Conservation (phyloP, 2,888 invertebrate species). For the Elaeidobius kamerunicus region DNA sequence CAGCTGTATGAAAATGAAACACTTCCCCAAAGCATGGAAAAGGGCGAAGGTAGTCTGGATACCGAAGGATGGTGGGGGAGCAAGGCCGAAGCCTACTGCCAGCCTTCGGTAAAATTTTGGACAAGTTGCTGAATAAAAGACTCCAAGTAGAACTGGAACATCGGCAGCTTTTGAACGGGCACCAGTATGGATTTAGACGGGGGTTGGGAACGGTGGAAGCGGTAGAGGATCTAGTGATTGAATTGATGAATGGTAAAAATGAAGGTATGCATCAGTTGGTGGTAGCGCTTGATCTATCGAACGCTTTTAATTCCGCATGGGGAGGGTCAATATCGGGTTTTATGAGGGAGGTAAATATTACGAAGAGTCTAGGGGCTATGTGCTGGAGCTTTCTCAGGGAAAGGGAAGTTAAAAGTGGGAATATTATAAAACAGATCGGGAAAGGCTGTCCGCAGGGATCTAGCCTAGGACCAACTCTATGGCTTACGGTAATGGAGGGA, state of each 20-base stretch:
- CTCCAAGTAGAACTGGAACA: constrained; percentile 31
- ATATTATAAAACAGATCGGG: constrained; percentile 4
- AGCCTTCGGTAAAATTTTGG: constrained; percentile 36
- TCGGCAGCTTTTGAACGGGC: constrained; percentile 25
- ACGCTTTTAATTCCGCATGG: constrained; percentile 19
- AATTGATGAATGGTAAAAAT: constrained; percentile 1
- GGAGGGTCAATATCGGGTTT: constrained; percentile 19
- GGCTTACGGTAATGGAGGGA: constrained; percentile 34
- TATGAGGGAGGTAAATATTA: constrained; percentile 4
- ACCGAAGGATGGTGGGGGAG: constrained; percentile 32
- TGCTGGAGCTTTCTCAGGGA: constrained; percentile 27
- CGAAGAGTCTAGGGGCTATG: constrained; percentile 15
- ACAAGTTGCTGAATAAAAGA: constrained; percentile 35
- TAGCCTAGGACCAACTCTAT: constrained; percentile 33
- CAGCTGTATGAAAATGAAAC: constrained; percentile 17
- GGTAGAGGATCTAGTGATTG: constrained; percentile 21
- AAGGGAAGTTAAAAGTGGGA: constrained; percentile 23
- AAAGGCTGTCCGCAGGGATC: constrained; percentile 35
- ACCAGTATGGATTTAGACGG: constrained; percentile 34
- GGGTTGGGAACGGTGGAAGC: constrained; percentile 37
- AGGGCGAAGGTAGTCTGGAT: constrained; percentile 32
- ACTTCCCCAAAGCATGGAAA: constrained; percentile 34
- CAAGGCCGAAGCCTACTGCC: constrained; percentile 37
- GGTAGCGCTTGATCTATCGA: constrained; percentile 29
- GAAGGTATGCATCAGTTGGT: constrained; percentile 20